Percentiles rank a stretch among this genome's conserved stretches.
Evolutionary conservation across 2,797 vertebrate genomes (phyloP).

Genomic region (Triplophysa yarkandensis): DNA sequence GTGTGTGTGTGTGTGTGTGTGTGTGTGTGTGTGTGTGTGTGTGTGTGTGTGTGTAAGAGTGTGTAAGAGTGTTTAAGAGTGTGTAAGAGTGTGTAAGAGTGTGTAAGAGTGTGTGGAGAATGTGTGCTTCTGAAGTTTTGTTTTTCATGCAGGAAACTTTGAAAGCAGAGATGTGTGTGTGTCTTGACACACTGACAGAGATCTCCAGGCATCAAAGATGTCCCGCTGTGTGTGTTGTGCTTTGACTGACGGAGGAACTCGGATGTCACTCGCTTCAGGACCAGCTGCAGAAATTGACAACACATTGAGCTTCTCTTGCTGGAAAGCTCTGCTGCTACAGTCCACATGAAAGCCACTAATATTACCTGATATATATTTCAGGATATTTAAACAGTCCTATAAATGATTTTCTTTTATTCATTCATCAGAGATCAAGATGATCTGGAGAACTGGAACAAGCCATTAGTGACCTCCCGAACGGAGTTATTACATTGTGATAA

Average conservation of each 20-base stretch:
- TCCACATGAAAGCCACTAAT: not conserved
- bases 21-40: constrained; percentile 10
- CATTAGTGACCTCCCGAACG: no score
- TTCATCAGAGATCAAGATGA: not conserved
- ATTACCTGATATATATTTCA: not conserved
- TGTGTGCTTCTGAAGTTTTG: constrained; percentile 71
- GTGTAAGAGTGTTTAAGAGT: no score
- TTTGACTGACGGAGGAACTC: constrained; percentile 83
- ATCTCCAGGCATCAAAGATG: constrained; percentile 76
- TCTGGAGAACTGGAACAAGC: not conserved
- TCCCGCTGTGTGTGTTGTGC: constrained; percentile 82
- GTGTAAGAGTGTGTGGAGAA: constrained; percentile 47
- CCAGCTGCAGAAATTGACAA: constrained; percentile 84
- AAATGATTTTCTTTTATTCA: no score
- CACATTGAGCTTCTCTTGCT: constrained; percentile 69
- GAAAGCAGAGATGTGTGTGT: constrained; percentile 74
- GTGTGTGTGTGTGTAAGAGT: constrained; percentile 52
- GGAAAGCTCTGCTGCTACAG: not conserved
- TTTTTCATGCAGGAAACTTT: constrained; percentile 51
- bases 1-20: no score
- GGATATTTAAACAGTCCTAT: not conserved
- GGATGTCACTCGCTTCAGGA: constrained; percentile 76
- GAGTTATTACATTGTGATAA: not conserved
- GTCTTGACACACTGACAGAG: constrained; percentile 83
- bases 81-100: no score